Evolutionary conservation across 2,888 invertebrate genomes (phyloP), one percentile per base, ranked within the genome.

Genomic region (Pristionchus arcanus): DNA sequence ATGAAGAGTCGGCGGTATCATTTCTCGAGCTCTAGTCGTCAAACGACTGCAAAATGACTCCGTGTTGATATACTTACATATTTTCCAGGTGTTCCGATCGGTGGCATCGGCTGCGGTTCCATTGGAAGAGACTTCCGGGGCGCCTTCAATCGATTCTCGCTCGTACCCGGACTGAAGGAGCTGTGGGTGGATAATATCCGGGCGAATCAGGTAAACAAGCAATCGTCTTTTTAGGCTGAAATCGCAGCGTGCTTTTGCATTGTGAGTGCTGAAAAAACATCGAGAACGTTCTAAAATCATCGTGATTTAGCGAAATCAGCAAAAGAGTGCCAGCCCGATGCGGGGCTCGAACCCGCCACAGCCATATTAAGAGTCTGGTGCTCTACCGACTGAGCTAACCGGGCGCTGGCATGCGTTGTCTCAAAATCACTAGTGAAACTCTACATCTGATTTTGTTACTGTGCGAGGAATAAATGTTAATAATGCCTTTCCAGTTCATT

Each of bases 91-190:
- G 93, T 93, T 16, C 93, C 93, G 19, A 74, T 93, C 71, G 93
- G 93, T 16, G 91, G 92, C 55, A 91, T 93, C 83, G 97, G 97
- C 7, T 96, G 96, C 91, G 97, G 97, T 0, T 97, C 97, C 0
- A 98, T 98, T 93, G 98, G 98, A 9, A 96, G 98, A 89, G 98
- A 98, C 7, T 98, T 97, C 96, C 97, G 97, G 94, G 96, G 96
- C 28, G 98, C 98, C 42, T 98, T 98, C 96, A 98, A 98, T 95
- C 96, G 98, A 89, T 98, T 96, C 95, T 97, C 98, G 95, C 96
- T 98, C 95, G 97, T 97, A 91, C 98, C 98, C 0, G 98, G 98
- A 86, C 96, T 97, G 90, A 98, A 98, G 96, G 97, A 97, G 94
- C 97, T 98, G 95, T 96, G 97, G 93, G 97, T 97, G 13, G 89